Evolutionary conservation across 2,113 vertebrate species (phyloP).

Genomic region (Brevimyrus niger): DNA sequence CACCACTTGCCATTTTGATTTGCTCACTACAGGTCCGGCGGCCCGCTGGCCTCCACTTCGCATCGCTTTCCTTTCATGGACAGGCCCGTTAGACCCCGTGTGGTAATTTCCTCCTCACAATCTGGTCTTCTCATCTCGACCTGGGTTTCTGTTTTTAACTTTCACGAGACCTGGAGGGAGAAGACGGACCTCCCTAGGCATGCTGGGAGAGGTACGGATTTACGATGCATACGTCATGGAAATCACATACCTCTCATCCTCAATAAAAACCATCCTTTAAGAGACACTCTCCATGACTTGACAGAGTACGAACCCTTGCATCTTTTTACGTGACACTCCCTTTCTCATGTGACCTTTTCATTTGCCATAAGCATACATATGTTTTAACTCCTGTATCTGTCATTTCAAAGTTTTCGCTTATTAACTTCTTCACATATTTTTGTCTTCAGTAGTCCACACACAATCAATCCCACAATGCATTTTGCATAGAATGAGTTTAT

Average conservation of each 20-base stretch:
- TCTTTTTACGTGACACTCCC: not conserved
- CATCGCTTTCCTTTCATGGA: not conserved
- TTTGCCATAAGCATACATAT: not conserved
- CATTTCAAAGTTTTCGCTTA: not conserved
- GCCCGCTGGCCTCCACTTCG: not conserved
- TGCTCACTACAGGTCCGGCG: not conserved
- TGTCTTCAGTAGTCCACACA: not conserved
- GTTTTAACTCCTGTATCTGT: not conserved
- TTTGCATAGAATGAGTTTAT: not conserved
- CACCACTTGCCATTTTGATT: not conserved
- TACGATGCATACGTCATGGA: not conserved
- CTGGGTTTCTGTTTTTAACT: not conserved
- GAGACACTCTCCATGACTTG: not conserved
- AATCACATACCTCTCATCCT: not conserved
- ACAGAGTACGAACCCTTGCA: no score
- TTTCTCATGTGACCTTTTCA: not conserved
- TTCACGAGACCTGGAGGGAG: not conserved
- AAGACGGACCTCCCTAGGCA: not conserved
- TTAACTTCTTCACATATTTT: not conserved
- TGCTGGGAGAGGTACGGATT: not conserved
- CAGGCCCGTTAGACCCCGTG: not conserved
- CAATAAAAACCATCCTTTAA: not conserved
- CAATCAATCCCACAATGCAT: not conserved
- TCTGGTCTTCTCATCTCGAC: conserved; percentile 3
- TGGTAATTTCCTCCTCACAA: not conserved